Evolutionary conservation across 2,888 invertebrate species (phyloP).

Genomic region (Catotricha subobsoleta): DNA sequence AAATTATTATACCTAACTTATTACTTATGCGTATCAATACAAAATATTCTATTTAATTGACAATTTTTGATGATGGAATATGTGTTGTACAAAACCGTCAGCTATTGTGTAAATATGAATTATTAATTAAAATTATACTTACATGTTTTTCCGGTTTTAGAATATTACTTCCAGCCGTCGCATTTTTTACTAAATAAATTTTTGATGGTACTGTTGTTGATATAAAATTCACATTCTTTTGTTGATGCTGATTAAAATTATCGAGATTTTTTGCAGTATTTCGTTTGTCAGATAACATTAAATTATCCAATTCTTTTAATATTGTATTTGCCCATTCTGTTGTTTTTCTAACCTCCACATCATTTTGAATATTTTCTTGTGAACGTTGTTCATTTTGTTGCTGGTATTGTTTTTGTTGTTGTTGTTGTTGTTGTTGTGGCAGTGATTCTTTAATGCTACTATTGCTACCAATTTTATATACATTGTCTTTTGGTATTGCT

Average conservation of each 20-base stretch:
- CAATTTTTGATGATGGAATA: too few species aligned
- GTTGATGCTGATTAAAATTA: too few species aligned
- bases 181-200: conserved; percentile 6
- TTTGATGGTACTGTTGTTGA: too few species aligned
- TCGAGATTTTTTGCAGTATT: conserved; percentile 6
- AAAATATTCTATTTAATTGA: too few species aligned
- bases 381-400: too few species aligned
- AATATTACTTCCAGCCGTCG: conserved; percentile 18
- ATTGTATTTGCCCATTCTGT: conserved; percentile 27
- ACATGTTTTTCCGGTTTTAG: conserved; percentile 29
- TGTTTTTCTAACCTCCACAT: conserved; percentile 2
- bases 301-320: conserved; percentile 28
- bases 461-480: neutral
- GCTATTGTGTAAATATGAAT: neutral
- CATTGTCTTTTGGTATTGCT: neutral
- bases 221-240: conserved; percentile 3
- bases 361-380: too few species aligned
- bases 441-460: too few species aligned
- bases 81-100: neutral
- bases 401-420: too few species aligned
- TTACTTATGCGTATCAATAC: too few species aligned
- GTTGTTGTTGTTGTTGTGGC: too few species aligned
- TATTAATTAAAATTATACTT: conserved; percentile 15
- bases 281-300: conserved; percentile 25
- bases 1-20: too few species aligned